Evolutionary conservation across 2,888 invertebrate genomes (phyloP).

Genomic region (Drosophila borborema): DNA sequence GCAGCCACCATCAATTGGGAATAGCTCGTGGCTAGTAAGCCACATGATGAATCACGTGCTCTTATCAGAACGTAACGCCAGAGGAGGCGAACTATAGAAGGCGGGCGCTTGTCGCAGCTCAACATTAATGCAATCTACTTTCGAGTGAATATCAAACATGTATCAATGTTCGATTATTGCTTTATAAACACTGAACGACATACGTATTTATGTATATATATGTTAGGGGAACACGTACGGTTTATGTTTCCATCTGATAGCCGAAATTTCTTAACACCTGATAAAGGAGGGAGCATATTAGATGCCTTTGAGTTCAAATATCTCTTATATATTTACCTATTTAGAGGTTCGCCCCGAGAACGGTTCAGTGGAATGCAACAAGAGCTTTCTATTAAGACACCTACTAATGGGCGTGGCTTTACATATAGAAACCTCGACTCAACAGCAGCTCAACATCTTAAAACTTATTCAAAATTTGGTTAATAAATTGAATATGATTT

Average conservation of each 20-base stretch:
- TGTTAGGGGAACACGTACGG: constrained; percentile 16
- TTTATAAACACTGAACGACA: constrained; percentile 15
- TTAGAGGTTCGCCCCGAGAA: too few species aligned
- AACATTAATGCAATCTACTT: constrained; percentile 28
- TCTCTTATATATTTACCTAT: too few species aligned
- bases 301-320: too few species aligned
- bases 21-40: not conserved
- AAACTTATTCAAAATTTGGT: not conserved
- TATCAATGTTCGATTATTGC: constrained; percentile 18
- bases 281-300: too few species aligned
- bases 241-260: not conserved
- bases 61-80: not conserved
- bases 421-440: not conserved
- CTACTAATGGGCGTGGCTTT: too few species aligned
- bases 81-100: not conserved
- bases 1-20: not conserved
- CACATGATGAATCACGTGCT: constrained; percentile 4
- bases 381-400: too few species aligned
- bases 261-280: not conserved
- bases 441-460: not conserved
- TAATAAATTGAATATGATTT: too few species aligned
- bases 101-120: not conserved
- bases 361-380: not conserved
- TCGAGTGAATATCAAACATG: constrained; percentile 38
- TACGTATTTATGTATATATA: not conserved